Evolutionary conservation across 2,797 vertebrate species (phyloP).

Genomic region (Mareca penelope): DNA sequence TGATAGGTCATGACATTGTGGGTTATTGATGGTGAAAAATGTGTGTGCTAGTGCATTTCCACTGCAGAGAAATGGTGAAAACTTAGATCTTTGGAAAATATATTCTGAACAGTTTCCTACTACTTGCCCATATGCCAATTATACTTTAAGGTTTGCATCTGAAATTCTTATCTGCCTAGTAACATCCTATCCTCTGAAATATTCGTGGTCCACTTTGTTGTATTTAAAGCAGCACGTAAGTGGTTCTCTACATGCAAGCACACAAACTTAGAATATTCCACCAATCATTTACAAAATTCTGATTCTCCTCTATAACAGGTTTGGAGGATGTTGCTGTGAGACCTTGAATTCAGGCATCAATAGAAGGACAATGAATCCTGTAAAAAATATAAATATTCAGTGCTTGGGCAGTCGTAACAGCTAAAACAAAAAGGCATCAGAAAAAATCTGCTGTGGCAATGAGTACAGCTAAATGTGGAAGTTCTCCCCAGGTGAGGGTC

Average conservation of each 20-base stretch:
- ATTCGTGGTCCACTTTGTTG: background rate
- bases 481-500: background rate
- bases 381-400: background rate
- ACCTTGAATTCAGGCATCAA: background rate
- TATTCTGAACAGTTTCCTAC: background rate
- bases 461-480: background rate
- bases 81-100: background rate
- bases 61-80: constrained; percentile 41
- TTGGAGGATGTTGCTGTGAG: constrained; percentile 5
- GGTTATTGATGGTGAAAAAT: constrained; percentile 37
- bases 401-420: background rate
- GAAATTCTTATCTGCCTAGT: constrained; percentile 24
- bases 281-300: background rate
- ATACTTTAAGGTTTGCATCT: constrained; percentile 12
- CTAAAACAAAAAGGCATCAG: background rate
- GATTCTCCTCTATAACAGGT: background rate
- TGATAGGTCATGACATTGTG: background rate
- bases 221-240: background rate
- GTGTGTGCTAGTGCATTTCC: background rate
- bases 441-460: background rate
- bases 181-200: constrained; percentile 13
- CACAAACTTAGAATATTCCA: background rate
- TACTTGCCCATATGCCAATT: constrained; percentile 9
- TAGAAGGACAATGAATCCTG: background rate
- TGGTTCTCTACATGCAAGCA: background rate